Evolutionary conservation across 2,797 vertebrate species (phyloP), one percentile per base, ranked within the genome.

Genomic region (Denticeps clupeoides): DNA sequence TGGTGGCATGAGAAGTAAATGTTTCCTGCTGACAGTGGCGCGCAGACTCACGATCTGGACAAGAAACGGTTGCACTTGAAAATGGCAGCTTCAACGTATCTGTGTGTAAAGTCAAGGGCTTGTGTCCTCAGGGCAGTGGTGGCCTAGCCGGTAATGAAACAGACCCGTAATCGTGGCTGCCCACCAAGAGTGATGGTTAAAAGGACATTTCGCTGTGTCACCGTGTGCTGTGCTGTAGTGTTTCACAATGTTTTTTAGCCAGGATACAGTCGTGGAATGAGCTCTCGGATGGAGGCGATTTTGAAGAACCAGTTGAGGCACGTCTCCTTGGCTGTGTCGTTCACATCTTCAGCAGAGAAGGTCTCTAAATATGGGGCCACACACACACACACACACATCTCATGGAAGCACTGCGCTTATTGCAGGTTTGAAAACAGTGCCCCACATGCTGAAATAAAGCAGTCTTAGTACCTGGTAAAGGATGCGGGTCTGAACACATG

Each of bases 281-380:
- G 91, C 62, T 99, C 93, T 74, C 95, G 82, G 72, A 99, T 99
- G 62, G 95, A 97, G 58, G 93, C 95, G 43, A 97, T 93, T 80
- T 99, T 99, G 74, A 93, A 97, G 82, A 99, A 99, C 95, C 95
- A 99, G 81, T 99, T 99, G 32, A 98, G 82, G 51, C 95, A 99
- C 1, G 93, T 99, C 78, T 98, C 95, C 67, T 93, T 97, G 13
- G 93, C 95, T 0, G 89, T 93, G 71, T 98, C 95, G 0, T 88
- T 94, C 45, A 95, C 89, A 2, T 83, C 81, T 3, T 94, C 92
- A 2, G 85, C 85, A 18, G 86, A 85, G 69, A 98, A 92, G 6
- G 82, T 81, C 59, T 91, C 93, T 99, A 75, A 37, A 44, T 37
- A 1, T 4, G 5, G 6, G 7, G 18, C 10, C 5, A 22, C 9